Percentiles rank a stretch among this genome's conserved stretches.
Evolutionary conservation across 1,140 invertebrate genomes (phyloP).

Genomic region (Cydia amplana): DNA sequence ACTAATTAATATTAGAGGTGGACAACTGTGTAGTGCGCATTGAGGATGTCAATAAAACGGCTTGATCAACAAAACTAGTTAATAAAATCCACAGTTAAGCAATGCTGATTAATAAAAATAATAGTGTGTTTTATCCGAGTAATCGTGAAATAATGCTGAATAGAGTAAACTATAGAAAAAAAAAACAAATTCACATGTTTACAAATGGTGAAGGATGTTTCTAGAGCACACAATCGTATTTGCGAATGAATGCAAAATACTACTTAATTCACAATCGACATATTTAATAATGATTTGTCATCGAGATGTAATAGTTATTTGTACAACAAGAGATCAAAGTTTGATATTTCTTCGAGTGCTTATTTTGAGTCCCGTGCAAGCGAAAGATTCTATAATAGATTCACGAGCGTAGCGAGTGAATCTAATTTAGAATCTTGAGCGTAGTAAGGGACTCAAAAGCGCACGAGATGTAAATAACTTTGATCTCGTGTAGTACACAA

Average conservation of each 20-base stretch:
- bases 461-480: too few relatives aligned
- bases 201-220: neutral
- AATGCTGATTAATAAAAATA: neutral
- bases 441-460: too few relatives aligned
- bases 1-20: neutral
- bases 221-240: conserved; percentile 3
- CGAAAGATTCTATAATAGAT: too few relatives aligned
- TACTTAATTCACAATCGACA: neutral
- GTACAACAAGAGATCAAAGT: too few relatives aligned
- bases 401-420: too few relatives aligned
- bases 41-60: neutral
- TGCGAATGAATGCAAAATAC: conserved; percentile 10
- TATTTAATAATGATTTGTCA: neutral
- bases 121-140: neutral
- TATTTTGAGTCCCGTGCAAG: too few relatives aligned
- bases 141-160: neutral
- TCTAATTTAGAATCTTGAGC: too few relatives aligned
- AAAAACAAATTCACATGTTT: neutral
- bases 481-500: too few relatives aligned
- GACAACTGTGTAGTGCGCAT: neutral
- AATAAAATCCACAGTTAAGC: neutral
- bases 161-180: neutral
- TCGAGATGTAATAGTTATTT: neutral
- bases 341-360: too few relatives aligned
- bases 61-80: neutral